Percentiles rank a stretch among this genome's conserved stretches.
These are phyloP conservation scores for Conger conger DNA, from an alignment of 2,113 vertebrate species.

Conservation along the genomic window DNA sequence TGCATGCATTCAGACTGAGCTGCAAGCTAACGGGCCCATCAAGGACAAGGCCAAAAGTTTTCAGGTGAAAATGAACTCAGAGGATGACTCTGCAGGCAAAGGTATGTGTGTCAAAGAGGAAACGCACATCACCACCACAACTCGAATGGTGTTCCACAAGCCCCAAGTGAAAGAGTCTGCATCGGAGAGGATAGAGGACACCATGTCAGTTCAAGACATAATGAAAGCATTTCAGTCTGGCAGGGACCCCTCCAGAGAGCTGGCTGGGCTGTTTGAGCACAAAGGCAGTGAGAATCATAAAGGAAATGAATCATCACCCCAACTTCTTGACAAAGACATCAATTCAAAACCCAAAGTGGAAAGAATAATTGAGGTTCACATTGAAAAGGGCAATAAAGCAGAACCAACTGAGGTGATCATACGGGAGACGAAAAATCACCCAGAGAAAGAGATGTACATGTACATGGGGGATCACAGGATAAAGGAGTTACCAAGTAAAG, in stretches of 20 bases:
- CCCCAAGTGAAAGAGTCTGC: constrained; percentile 78
- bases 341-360: constrained; percentile 97
- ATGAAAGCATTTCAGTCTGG: constrained; percentile 99
- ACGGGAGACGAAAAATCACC: constrained; percentile 97
- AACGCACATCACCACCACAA: constrained; percentile 95
- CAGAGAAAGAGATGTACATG: constrained; percentile 86
- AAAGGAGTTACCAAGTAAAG: constrained; percentile 83
- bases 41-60: constrained; percentile 84
- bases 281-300: constrained; percentile 87
- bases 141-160: constrained; percentile 93
- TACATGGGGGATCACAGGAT: constrained; percentile 86
- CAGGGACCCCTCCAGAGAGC: constrained; percentile 93
- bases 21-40: constrained; percentile 71
- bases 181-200: constrained; percentile 90
- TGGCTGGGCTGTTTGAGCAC: constrained; percentile 95
- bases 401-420: constrained; percentile 96
- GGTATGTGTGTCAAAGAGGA: constrained; percentile 95
- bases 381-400: constrained; percentile 94
- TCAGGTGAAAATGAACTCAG: constrained; percentile 81
- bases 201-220: constrained; percentile 95
- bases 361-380: constrained; percentile 98
- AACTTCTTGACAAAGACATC: constrained; percentile 87
- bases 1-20: constrained; percentile 74
- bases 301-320: constrained; percentile 84
- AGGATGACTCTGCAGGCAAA: constrained; percentile 86